A percentile compares a stretch with the other conserved stretches of the same genome.
These are phyloP conservation scores for Scaptomyza montana DNA, from an alignment of 1,140 invertebrate genomes.

Conservation along the genomic window DNA sequence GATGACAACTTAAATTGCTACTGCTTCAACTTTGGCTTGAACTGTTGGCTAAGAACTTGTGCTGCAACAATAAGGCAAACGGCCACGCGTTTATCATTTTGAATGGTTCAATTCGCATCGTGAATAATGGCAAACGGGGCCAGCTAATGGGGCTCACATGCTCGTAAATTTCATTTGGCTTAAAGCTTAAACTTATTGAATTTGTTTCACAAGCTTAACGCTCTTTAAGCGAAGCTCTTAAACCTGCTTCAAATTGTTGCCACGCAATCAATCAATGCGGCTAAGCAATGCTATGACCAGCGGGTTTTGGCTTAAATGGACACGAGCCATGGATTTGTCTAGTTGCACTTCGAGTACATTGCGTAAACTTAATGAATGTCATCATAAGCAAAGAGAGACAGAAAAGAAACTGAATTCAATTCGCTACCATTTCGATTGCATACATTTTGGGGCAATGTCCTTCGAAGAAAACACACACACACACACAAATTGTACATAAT, in stretches of 20 bases:
- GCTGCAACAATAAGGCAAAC: neutral
- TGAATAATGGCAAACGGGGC: constrained; percentile 23
- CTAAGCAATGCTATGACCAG: constrained; percentile 27
- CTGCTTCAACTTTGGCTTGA: neutral
- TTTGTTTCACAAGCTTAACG: constrained; percentile 24
- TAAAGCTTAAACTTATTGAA: constrained; percentile 69
- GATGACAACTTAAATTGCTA: constrained; percentile 15
- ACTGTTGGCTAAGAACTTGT: constrained; percentile 1
- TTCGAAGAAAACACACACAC: constrained; percentile 18
- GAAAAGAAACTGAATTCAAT: constrained; percentile 50
- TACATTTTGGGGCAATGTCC: constrained; percentile 80
- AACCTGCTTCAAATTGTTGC: constrained; percentile 49
- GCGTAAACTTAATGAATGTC: constrained; percentile 69
- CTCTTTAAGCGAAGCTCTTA: constrained; percentile 54
- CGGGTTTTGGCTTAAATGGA: constrained; percentile 29
- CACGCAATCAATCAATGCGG: constrained; percentile 67
- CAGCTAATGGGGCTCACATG: constrained; percentile 30
- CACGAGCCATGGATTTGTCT: constrained; percentile 5
- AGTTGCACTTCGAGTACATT: neutral
- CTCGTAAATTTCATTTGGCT: constrained; percentile 64
- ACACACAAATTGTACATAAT: constrained; percentile 72
- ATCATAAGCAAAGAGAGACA: constrained; percentile 36
- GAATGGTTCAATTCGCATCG: constrained; percentile 32
- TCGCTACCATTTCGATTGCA: constrained; percentile 68
- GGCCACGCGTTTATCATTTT: constrained; percentile 27